Conservation (phyloP, 2,888 invertebrate genomes). For the Thecophora atra region DNA sequence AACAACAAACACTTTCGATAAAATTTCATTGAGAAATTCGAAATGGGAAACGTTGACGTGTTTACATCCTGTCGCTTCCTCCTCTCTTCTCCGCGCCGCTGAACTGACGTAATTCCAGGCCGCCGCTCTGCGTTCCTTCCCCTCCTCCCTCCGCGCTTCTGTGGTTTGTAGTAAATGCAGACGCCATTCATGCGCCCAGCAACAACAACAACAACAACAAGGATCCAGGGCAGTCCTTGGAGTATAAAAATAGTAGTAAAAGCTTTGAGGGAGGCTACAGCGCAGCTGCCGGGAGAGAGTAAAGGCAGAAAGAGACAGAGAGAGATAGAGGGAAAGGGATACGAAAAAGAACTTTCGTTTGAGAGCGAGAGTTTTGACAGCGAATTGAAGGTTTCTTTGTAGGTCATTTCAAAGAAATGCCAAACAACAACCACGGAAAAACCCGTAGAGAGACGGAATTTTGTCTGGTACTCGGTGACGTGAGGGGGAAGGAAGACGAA, state of each 20-base stretch:
- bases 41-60: conserved; percentile 7
- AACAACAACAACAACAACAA: conserved; percentile 11
- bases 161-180: conserved; percentile 4
- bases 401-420: conserved; percentile 12
- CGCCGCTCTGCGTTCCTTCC: not conserved
- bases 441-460: not conserved
- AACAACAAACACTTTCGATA: conserved; percentile 5
- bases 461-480: not conserved
- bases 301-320: not conserved
- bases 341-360: not conserved
- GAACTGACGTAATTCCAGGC: not conserved
- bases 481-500: too few relatives aligned
- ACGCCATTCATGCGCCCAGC: conserved; percentile 7
- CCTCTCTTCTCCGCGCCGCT: not conserved
- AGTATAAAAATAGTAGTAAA: conserved; percentile 24
- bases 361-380: not conserved
- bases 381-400: not conserved
- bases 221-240: conserved; percentile 25
- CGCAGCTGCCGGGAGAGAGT: not conserved
- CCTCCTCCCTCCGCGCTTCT: not conserved
- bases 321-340: not conserved
- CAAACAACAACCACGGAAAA: not conserved
- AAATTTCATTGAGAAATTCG: conserved; percentile 24
- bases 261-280: not conserved
- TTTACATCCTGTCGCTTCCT: not conserved